phyloP scores from a whole-genome alignment of 2,113 vertebrate species.

The Antidorcas marsupialis region DNA sequence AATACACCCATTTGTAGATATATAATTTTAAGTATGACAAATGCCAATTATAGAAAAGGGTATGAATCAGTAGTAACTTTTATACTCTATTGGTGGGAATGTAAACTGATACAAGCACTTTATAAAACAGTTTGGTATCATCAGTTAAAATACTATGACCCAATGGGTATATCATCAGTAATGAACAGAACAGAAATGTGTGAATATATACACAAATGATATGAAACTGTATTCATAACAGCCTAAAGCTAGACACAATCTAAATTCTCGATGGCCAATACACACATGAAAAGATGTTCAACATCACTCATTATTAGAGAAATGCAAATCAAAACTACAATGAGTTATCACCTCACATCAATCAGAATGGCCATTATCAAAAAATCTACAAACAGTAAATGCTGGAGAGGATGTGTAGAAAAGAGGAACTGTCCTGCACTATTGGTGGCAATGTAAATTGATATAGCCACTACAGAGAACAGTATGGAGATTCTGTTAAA shows the following conservation, averaged over 20 bases:
- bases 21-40: background rate
- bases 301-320: background rate
- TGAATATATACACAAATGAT: background rate
- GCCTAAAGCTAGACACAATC: background rate
- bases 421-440: background rate
- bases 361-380: background rate
- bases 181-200: background rate
- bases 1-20: background rate
- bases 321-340: background rate
- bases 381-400: background rate
- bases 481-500: background rate
- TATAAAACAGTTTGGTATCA: background rate
- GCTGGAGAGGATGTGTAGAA: background rate
- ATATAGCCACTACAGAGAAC: background rate
- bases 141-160: background rate
- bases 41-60: background rate
- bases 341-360: background rate
- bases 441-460: background rate
- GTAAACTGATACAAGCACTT: background rate
- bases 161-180: background rate
- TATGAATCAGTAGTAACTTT: background rate
- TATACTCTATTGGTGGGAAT: background rate
- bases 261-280: background rate
- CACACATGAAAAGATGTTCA: background rate
- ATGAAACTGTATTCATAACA: background rate